These are phyloP conservation scores for Heteronetta atricapilla DNA, from an alignment of 2,113 vertebrate species.

Conservation along the genomic window DNA sequence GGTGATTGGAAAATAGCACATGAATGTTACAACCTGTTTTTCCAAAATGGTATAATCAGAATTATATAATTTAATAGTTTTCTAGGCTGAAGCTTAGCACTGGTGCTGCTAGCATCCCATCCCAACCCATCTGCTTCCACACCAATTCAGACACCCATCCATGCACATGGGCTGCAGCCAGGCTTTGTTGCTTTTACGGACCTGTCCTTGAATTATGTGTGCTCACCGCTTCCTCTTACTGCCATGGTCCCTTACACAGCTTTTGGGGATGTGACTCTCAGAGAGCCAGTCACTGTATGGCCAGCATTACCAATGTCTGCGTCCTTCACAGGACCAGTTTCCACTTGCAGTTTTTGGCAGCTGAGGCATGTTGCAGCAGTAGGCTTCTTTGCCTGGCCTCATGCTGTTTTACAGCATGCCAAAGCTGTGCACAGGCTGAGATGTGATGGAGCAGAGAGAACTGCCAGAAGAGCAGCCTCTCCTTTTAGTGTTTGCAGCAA, in stretches of 20 bases:
- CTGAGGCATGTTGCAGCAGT: not conserved
- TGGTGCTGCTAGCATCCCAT: not conserved
- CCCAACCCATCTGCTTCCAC: not conserved
- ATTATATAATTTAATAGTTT: not conserved
- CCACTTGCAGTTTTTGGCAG: not conserved
- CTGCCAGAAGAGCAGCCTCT: not conserved
- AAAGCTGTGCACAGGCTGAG: not conserved
- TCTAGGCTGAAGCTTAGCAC: not conserved
- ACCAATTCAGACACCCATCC: not conserved
- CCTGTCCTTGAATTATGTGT: not conserved
- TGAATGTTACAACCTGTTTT: not conserved
- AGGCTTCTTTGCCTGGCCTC: not conserved
- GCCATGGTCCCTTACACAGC: not conserved
- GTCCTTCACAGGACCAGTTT: not conserved
- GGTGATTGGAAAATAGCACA: not conserved
- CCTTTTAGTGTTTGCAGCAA: not conserved
- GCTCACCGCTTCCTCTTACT: not conserved
- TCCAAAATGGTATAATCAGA: not conserved
- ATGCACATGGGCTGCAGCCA: not conserved
- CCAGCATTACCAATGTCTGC: not conserved
- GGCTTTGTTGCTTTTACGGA: not conserved
- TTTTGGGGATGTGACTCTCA: not conserved
- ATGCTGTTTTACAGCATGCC: not conserved
- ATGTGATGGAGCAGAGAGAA: not conserved
- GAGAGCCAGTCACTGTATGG: no score